Base-by-base conservation (phyloP, 2,888 invertebrate species). In the Subacronicta megacephala region DNA sequence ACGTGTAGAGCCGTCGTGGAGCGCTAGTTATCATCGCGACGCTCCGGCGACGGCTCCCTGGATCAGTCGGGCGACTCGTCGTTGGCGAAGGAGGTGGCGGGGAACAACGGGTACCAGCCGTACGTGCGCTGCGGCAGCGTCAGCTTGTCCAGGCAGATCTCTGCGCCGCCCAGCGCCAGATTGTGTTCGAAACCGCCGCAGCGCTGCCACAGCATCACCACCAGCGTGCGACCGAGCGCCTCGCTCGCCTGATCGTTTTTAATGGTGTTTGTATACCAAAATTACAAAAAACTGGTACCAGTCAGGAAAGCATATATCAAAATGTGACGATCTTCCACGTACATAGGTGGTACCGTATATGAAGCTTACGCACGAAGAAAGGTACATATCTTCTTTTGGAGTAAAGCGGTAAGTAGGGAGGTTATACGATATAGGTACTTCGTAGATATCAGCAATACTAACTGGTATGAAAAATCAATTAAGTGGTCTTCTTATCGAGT, bases 121-220 rank as follows among this genome's bases (percentile, higher is more conserved):
- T 96, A 96, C 40, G 97, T 97, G 77, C 97, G 95, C 84, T 97
- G 96, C 23, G 97, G 96, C 64, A 98, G 95, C 42, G 97, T 96
- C 56, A 98, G 94, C 80, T 96, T 96, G 88, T 98, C 98, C 67
- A 99, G 95, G 69, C 97, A 96, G 68, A 99, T 96, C 90, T 98
- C 98, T 0, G 96, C 97, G 41, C 98, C 98, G 10, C 98, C 98
- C 37, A 98, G 93, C 38, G 94, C 94, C 38, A 94, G 85, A 84
- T 98, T 98, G 88, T 98, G 98, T 83, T 98, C 97, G 88, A 98
- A 98, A 3, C 97, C 97, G 59, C 97, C 97, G 84, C 97, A 97
- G 60, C 97, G 96, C 83, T 98, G 98, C 98, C 98, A 99, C 44
- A 99, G 95, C 97, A 98, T 98, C 50, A 98, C 97, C 72, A 98